Conservation (phyloP, 2,888 invertebrate genomes). For the Rotaria sp. region DNA sequence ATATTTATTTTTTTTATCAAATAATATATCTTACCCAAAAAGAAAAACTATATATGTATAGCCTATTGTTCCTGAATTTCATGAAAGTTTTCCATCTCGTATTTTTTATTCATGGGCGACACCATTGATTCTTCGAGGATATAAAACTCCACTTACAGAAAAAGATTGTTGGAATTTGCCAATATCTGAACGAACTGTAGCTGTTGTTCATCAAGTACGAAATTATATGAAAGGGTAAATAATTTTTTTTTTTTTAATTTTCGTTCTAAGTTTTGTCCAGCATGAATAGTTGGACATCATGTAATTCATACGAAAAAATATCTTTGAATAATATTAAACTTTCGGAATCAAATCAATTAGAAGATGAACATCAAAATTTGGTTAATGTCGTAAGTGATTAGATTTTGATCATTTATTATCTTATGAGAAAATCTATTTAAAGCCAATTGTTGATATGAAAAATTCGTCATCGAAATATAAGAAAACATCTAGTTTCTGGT, state of each 20-base stretch:
- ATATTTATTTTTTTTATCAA: background rate
- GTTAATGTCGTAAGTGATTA: background rate
- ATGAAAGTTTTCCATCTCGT: background rate
- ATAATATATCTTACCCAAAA: background rate
- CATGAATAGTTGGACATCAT: background rate
- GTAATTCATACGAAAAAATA: too few relatives aligned
- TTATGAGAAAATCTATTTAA: background rate
- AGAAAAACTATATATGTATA: background rate
- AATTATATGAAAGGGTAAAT: background rate
- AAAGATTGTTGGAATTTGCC: conserved; percentile 5
- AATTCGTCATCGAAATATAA: background rate
- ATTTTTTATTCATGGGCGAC: background rate
- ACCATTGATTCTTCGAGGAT: background rate
- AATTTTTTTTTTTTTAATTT: background rate
- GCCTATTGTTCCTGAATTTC: background rate
- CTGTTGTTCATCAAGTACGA: background rate
- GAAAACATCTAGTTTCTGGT: background rate
- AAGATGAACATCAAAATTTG: background rate
- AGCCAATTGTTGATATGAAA: background rate
- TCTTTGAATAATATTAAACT: background rate
- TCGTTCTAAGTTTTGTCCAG: background rate
- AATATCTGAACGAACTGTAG: background rate
- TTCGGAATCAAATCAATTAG: background rate
- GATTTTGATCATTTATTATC: too few relatives aligned
- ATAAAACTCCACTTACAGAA: conserved; percentile 11